phyloP scores from a whole-genome alignment of 2,797 vertebrate genomes.

The Tinamus major region DNA sequence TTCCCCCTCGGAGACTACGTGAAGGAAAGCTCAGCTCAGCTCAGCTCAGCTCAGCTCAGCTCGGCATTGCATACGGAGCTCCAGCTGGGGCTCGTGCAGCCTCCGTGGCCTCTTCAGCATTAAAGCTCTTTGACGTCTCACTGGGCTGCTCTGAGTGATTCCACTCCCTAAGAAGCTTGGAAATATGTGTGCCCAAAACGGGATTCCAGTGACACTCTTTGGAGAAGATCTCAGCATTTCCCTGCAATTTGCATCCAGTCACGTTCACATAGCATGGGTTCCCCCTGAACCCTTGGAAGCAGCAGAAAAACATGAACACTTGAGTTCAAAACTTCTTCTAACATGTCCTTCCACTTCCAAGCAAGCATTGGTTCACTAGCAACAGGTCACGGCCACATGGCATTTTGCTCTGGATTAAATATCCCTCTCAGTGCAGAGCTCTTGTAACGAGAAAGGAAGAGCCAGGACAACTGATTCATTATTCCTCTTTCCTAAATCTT shows the following conservation, averaged over 20 bases:
- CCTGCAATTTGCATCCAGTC: accelerated
- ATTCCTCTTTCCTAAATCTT: neutral
- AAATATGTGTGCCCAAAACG: accelerated
- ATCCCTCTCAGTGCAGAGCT: neutral
- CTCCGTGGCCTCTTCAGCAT: neutral
- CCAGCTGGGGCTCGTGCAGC: neutral
- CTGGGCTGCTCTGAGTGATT: too few species aligned
- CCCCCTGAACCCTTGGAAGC: neutral
- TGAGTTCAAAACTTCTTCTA: neutral
- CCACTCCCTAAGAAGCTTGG: too few species aligned
- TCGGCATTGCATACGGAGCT: neutral
- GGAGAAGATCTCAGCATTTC: accelerated
- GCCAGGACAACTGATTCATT: neutral
- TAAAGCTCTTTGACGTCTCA: neutral
- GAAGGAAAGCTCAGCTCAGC: neutral
- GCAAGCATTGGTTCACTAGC: neutral
- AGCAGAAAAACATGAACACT: accelerated
- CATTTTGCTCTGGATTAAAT: slow-evolving; percentile 11
- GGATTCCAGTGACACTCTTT: accelerated
- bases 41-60: too few species aligned
- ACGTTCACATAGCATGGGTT: neutral
- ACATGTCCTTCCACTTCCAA: neutral
- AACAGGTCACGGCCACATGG: neutral
- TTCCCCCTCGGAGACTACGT: accelerated
- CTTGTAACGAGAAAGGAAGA: neutral